Percentiles rank a stretch among this genome's conserved stretches.
Conservation (phyloP, 2,797 vertebrate species). For the Amniataba percoides region DNA sequence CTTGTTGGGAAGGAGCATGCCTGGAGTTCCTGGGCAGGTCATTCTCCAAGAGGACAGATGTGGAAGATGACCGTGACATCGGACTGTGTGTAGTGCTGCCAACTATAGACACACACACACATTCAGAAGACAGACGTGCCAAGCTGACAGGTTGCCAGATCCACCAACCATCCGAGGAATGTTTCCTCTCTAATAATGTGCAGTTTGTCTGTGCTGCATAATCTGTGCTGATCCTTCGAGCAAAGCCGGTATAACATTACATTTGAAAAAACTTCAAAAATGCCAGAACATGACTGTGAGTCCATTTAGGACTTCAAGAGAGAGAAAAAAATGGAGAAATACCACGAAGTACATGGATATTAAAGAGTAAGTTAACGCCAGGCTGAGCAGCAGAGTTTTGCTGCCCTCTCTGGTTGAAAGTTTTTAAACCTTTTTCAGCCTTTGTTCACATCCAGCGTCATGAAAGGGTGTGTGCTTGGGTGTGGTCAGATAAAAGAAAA, state of each 20-base stretch:
- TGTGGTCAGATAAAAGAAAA: not conserved
- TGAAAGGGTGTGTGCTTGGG: not conserved
- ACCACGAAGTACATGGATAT: not conserved
- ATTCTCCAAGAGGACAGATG: conserved; percentile 69
- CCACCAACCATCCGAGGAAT: conserved; percentile 69
- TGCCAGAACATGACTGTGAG: not conserved
- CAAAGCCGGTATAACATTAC: conserved; percentile 46
- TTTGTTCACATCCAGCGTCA: not conserved
- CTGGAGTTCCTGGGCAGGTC: conserved; percentile 17
- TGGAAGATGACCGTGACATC: conserved; percentile 65
- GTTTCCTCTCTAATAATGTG: conserved; percentile 69
- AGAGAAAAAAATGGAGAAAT: not conserved
- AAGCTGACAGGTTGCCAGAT: conserved; percentile 62
- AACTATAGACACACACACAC: conserved; percentile 35
- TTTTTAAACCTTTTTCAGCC: not conserved
- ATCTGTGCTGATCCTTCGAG: conserved; percentile 39
- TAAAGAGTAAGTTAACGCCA: not conserved
- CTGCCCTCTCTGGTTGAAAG: not conserved
- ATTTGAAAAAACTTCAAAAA: conserved; percentile 36
- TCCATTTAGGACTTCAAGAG: not conserved
- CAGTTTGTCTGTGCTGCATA: conserved; percentile 58
- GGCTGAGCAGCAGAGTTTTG: too few relatives aligned
- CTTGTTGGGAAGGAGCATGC: not conserved
- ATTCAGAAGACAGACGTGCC: conserved; percentile 37
- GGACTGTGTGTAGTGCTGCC: conserved; percentile 68